Percentiles rank a stretch among this genome's conserved stretches.
Conservation (phyloP, 2,797 vertebrate genomes). For the Coendou prehensilis region DNA sequence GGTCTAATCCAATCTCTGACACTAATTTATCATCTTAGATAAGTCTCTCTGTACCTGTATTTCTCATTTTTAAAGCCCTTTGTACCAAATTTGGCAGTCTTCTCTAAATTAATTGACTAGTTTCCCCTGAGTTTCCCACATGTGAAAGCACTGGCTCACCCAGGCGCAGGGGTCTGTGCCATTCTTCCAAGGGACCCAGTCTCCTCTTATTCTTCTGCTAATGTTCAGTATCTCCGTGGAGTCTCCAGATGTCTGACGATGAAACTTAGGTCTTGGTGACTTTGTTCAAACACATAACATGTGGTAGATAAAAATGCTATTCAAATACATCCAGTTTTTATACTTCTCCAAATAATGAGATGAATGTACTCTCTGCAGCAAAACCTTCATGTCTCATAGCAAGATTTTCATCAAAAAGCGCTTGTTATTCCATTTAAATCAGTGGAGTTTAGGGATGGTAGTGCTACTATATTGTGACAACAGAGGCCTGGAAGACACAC, state of each 20-base stretch:
- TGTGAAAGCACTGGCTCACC: not conserved
- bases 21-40: not conserved
- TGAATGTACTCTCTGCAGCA: conserved; percentile 51
- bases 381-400: conserved; percentile 70
- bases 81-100: not conserved
- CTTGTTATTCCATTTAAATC: not conserved
- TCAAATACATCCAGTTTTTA: conserved; percentile 73
- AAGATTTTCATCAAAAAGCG: not conserved
- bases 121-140: not conserved
- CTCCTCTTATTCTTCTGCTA: conserved; percentile 67
- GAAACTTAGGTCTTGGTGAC: conserved; percentile 76
- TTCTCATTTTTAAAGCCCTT: not conserved
- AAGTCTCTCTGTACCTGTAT: not conserved
- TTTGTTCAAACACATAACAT: conserved; percentile 81
- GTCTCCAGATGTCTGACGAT: conserved; percentile 82
- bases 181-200: conserved; percentile 70
- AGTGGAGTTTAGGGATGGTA: not conserved
- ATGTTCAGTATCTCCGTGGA: conserved; percentile 56
- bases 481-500: not conserved
- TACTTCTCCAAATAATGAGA: conserved; percentile 71
- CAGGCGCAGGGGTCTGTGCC: conserved; percentile 76
- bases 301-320: conserved; percentile 78
- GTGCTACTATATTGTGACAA: not conserved
- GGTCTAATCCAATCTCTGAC: not conserved
- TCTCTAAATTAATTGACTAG: not conserved